Percentiles rank a stretch among this genome's conserved stretches.
phyloP scores from a whole-genome alignment of 2,797 vertebrate genomes.

The Miichthys miiuy region DNA sequence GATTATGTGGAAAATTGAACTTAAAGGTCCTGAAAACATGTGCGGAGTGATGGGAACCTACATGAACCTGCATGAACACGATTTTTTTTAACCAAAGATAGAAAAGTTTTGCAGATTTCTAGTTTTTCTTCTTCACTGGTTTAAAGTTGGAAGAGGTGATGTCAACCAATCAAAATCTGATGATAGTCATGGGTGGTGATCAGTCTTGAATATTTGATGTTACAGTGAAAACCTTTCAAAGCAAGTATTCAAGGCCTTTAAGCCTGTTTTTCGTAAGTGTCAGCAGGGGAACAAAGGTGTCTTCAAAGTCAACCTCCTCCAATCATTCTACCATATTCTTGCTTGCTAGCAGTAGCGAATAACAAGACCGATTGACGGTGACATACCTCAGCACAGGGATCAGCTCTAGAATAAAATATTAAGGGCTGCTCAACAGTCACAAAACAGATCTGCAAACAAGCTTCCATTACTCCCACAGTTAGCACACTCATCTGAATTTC shows the following conservation, averaged over 20 bases:
- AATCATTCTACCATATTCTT: not conserved
- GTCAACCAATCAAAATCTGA: not conserved
- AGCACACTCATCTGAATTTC: not conserved
- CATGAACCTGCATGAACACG: not conserved
- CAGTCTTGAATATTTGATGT: not conserved
- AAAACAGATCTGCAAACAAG: not conserved
- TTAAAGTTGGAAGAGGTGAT: not conserved
- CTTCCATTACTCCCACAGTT: not conserved
- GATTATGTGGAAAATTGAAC: not conserved
- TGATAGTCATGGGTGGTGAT: not conserved
- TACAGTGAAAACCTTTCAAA: not conserved
- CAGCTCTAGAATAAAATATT: not conserved
- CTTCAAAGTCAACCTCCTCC: not conserved
- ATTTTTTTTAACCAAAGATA: not conserved
- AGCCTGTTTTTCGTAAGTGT: not conserved
- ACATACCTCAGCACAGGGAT: not conserved
- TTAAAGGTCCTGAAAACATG: not conserved
- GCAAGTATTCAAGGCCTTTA: not conserved
- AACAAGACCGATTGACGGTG: not conserved
- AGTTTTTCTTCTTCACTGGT: not conserved
- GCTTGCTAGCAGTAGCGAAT: not conserved
- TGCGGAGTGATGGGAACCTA: rapidly evolving
- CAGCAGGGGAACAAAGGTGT: not conserved
- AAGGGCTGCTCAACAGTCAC: not conserved
- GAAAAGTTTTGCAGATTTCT: not conserved